phyloP scores from a whole-genome alignment of 2,797 vertebrate genomes.

The Zenarchopterus dispar region DNA sequence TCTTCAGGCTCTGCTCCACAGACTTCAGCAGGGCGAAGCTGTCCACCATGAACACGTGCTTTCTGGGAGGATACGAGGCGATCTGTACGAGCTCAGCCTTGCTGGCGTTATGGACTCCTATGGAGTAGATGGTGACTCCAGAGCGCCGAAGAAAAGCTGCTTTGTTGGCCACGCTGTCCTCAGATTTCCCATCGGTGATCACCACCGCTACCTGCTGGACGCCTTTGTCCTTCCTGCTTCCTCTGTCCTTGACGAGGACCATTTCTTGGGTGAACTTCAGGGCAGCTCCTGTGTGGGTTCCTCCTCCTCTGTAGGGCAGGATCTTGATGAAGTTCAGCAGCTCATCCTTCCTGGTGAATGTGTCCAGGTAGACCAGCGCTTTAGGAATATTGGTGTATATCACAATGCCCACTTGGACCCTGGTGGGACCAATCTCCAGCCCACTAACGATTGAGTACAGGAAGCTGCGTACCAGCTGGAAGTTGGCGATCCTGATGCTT shows the following conservation, averaged over 20 bases:
- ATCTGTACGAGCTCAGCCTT: slow-evolving; percentile 74
- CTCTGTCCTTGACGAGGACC: slow-evolving; percentile 69
- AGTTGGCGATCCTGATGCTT: slow-evolving; percentile 72
- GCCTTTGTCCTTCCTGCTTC: slow-evolving; percentile 74
- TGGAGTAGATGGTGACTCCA: slow-evolving; percentile 78
- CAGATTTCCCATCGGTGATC: slow-evolving; percentile 81
- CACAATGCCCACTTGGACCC: slow-evolving; percentile 83
- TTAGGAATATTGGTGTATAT: slow-evolving; percentile 69
- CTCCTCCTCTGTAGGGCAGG: slow-evolving; percentile 77
- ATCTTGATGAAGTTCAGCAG: slow-evolving; percentile 82
- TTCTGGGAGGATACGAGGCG: slow-evolving; percentile 80
- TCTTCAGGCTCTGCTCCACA: slow-evolving; percentile 77
- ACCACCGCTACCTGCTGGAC: slow-evolving; percentile 85
- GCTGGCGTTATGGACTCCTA: slow-evolving; percentile 76
- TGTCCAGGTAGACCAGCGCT: slow-evolving; percentile 79
- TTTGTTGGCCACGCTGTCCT: slow-evolving; percentile 69
- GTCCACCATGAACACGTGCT: slow-evolving; percentile 75
- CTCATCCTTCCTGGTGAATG: slow-evolving; percentile 72
- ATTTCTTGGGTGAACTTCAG: slow-evolving; percentile 76
- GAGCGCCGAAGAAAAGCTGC: slow-evolving; percentile 76
- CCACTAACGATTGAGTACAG: slow-evolving; percentile 78
- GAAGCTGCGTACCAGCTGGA: slow-evolving; percentile 80
- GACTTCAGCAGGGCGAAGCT: slow-evolving; percentile 76
- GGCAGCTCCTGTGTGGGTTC: slow-evolving; percentile 76
- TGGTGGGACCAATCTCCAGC: slow-evolving; percentile 60